These are phyloP conservation scores for Diuraphis noxia DNA, from an alignment of 1,140 invertebrate genomes.

Conservation along the genomic window DNA sequence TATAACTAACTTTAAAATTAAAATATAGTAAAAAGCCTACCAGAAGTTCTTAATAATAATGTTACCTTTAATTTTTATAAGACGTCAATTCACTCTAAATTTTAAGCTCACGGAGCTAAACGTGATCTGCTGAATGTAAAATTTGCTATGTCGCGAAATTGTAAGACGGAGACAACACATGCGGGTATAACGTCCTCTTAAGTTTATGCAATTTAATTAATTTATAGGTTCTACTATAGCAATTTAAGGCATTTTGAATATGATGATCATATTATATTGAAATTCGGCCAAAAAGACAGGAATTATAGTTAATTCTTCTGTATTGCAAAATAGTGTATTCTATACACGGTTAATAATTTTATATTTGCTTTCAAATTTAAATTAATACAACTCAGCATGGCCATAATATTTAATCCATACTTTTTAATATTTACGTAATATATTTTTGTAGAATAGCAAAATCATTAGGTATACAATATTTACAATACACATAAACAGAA, in stretches of 20 bases:
- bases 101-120: too few species aligned
- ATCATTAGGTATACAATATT: background rate
- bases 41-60: too few species aligned
- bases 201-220: background rate
- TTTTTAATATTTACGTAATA: conserved; percentile 10
- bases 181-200: too few species aligned
- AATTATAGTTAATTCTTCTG: background rate
- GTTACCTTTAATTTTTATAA: too few species aligned
- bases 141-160: too few species aligned
- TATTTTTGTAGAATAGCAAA: background rate
- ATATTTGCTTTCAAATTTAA: background rate
- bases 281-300: background rate
- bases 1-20: too few species aligned
- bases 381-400: background rate
- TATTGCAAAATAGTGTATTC: background rate
- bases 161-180: too few species aligned
- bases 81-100: too few species aligned
- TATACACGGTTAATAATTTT: background rate
- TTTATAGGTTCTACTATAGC: background rate
- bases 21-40: too few species aligned
- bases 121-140: too few species aligned
- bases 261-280: background rate
- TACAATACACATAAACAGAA: background rate
- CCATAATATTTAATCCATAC: background rate
- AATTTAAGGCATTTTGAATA: background rate